Conservation (phyloP, 2,888 invertebrate species). For the Parthenolecanium corni region DNA sequence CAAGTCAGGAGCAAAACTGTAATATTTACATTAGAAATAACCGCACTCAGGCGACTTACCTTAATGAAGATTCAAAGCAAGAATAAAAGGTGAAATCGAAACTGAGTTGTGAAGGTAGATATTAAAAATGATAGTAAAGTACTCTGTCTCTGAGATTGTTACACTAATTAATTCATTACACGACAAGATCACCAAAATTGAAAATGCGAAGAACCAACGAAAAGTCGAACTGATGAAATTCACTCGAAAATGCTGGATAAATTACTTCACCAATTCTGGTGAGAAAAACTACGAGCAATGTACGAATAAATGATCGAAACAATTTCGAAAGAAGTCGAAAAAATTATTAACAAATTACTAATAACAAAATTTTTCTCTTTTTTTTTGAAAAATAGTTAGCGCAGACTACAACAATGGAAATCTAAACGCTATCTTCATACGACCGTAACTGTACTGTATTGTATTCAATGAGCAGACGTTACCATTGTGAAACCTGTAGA, state of each 20-base stretch:
- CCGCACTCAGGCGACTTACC: too few relatives aligned
- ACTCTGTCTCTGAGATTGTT: too few relatives aligned
- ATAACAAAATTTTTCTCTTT: neutral
- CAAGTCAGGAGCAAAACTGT: too few relatives aligned
- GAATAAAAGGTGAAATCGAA: too few relatives aligned
- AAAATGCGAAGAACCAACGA: too few relatives aligned
- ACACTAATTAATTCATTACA: too few relatives aligned
- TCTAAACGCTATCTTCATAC: slow-evolving; percentile 19
- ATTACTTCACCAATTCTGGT: neutral
- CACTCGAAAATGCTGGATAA: neutral
- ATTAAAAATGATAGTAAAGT: too few relatives aligned
- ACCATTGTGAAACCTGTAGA: slow-evolving; percentile 21
- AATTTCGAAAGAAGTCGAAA: slow-evolving; percentile 1
- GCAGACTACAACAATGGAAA: slow-evolving; percentile 24
- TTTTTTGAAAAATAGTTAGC: slow-evolving; percentile 9
- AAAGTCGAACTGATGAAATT: too few relatives aligned
- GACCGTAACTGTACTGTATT: neutral
- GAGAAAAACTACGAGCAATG: neutral
- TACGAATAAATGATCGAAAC: neutral
- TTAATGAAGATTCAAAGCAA: too few relatives aligned
- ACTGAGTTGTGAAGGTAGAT: too few relatives aligned
- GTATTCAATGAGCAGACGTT: slow-evolving; percentile 8
- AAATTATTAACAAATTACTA: neutral
- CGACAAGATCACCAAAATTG: too few relatives aligned
- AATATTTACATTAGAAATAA: too few relatives aligned